These are phyloP conservation scores for Prinia subflava DNA, from an alignment of 2,113 vertebrate species.

Conservation along the genomic window DNA sequence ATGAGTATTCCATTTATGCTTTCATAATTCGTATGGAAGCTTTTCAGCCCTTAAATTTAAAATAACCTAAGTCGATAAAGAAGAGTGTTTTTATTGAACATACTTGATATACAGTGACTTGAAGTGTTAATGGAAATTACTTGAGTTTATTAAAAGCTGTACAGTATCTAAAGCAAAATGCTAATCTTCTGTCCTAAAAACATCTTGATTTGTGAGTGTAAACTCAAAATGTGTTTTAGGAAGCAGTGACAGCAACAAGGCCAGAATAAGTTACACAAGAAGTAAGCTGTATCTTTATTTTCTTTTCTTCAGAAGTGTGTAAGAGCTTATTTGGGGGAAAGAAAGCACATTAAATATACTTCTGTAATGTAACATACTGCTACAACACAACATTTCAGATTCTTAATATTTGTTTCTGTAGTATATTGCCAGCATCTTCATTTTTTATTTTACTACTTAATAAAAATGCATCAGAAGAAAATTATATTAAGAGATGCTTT, in stretches of 20 bases:
- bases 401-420: background rate
- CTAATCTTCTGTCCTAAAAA: background rate
- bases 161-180: background rate
- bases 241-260: background rate
- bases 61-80: background rate
- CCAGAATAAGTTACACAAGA: background rate
- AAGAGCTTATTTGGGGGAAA: rapidly evolving
- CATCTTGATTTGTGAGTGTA: background rate
- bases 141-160: background rate
- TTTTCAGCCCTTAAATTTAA: background rate
- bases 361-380: background rate
- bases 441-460: background rate
- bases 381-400: background rate
- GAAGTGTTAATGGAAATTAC: background rate
- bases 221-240: background rate
- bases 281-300: background rate
- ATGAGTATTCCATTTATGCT: background rate
- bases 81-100: background rate
- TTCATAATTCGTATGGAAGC: background rate
- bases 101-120: background rate
- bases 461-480: background rate
- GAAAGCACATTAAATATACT: background rate
- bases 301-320: background rate
- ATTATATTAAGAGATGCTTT: background rate
- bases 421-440: background rate